These are phyloP conservation scores for Tenthredo distinguenda DNA, from an alignment of 2,888 invertebrate species.

Conservation along the genomic window DNA sequence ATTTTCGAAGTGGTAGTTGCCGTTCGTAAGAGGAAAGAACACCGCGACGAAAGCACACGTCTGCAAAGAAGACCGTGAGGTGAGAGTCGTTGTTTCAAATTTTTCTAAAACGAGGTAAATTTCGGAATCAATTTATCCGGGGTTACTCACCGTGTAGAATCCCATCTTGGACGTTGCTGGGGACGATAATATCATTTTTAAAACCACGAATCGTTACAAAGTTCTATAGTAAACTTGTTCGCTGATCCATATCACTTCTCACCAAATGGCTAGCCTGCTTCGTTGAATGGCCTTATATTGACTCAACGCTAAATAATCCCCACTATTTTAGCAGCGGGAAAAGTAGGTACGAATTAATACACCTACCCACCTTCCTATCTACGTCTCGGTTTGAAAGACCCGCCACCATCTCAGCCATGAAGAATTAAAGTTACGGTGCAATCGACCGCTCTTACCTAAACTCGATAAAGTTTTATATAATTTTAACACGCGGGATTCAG, in stretches of 20 bases:
- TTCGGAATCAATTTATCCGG: background rate
- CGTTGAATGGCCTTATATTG: constrained; percentile 73
- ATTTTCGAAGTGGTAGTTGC: constrained; percentile 57
- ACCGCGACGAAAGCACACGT: constrained; percentile 57
- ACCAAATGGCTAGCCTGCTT: constrained; percentile 69
- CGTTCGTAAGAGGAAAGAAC: constrained; percentile 57
- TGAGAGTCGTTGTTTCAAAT: too few relatives aligned
- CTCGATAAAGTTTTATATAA: constrained; percentile 17
- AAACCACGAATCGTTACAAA: background rate
- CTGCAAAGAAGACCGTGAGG: background rate
- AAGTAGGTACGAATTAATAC: constrained; percentile 7
- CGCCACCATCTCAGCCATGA: constrained; percentile 28
- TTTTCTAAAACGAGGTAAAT: too few relatives aligned
- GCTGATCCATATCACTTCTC: constrained; percentile 69
- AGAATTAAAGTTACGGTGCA: constrained; percentile 37
- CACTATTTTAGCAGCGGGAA: background rate
- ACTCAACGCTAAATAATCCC: constrained; percentile 62
- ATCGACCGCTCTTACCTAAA: constrained; percentile 31
- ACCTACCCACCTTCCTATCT: background rate
- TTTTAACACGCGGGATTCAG: background rate
- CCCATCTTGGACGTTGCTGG: constrained; percentile 3
- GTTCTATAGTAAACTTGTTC: constrained; percentile 31
- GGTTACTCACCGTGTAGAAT: constrained; percentile 6
- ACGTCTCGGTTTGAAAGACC: constrained; percentile 33
- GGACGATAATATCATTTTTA: background rate